Evolutionary conservation across 2,888 invertebrate genomes (phyloP), one percentile per base, ranked within the genome.

Genomic region (Dasysyrphus albostriatus): DNA sequence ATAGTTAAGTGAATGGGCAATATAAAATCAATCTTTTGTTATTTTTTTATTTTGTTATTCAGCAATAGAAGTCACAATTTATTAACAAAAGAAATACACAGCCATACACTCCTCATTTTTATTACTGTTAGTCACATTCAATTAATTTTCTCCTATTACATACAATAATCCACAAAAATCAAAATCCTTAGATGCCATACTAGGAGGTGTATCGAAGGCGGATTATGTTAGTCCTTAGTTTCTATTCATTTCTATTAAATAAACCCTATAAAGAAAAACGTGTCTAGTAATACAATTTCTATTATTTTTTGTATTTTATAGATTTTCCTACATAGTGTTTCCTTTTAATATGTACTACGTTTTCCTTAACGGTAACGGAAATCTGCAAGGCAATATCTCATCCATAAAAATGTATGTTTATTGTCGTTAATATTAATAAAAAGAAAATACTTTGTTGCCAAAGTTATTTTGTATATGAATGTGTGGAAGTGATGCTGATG

Each of bases 341-440:
- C 58, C 73, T 56, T 77, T 73, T 75, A 65, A 61, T 83, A 74
- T 32, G 24, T 24, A 24, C 24, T 24, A 16, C 32, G 47, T 14
- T 39, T 81, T 75, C 42, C 24, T 37, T 65, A 32, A 39, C 34
- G 56, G 29, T 61, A 82, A 65, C 82, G 87, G 82, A 87, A 83
- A 87, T 87, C 82, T 87, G 75, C 87, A 82, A 83, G 39, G 87
- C 87, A 87, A 87, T 87, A 87, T 87, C 83, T 87, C 87, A 87
- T 87, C 82, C 83, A 83, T 87, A 87, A 87, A 85, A 87, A 61
- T 87, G 87, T 87, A 75, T 87, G 87, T 87, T 87, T 83, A 87
- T 83, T 83, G 87, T 83, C 87, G 87, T 87, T 87, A 87, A 87
- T 87, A 87, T 87, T 83, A 87, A 87, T 87, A 87, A 83, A 82